Evolutionary conservation across 2,113 vertebrate genomes (phyloP).

Genomic region (Cochlearius cochlearius): DNA sequence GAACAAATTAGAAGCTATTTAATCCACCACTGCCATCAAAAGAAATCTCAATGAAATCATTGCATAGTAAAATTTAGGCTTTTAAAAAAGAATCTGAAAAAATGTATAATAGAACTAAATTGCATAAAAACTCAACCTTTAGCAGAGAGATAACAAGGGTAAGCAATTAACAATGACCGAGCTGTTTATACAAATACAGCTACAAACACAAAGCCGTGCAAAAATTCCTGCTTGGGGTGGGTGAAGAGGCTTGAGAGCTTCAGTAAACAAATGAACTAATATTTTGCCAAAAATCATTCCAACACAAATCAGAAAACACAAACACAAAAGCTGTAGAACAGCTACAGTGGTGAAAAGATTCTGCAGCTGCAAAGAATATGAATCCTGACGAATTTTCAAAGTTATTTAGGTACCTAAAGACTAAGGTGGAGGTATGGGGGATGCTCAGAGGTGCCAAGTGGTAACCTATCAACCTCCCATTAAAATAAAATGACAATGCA

Average conservation of each 20-base stretch:
- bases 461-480: background rate
- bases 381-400: background rate
- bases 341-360: background rate
- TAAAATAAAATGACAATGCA: background rate
- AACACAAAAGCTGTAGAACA: background rate
- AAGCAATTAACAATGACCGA: background rate
- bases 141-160: background rate
- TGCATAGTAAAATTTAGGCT: background rate
- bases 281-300: background rate
- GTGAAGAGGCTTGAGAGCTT: background rate
- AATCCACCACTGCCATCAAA: background rate
- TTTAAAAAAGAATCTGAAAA: background rate
- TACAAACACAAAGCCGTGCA: background rate
- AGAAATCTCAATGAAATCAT: background rate
- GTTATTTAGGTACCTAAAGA: background rate
- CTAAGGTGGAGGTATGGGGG: background rate
- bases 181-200: background rate
- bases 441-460: background rate
- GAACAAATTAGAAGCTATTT: background rate
- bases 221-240: background rate
- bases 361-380: background rate
- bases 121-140: background rate
- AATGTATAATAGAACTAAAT: background rate
- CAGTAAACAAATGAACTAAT: background rate
- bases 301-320: background rate